Evolutionary conservation across 2,113 vertebrate genomes (phyloP).

Genomic region (Passer domesticus): DNA sequence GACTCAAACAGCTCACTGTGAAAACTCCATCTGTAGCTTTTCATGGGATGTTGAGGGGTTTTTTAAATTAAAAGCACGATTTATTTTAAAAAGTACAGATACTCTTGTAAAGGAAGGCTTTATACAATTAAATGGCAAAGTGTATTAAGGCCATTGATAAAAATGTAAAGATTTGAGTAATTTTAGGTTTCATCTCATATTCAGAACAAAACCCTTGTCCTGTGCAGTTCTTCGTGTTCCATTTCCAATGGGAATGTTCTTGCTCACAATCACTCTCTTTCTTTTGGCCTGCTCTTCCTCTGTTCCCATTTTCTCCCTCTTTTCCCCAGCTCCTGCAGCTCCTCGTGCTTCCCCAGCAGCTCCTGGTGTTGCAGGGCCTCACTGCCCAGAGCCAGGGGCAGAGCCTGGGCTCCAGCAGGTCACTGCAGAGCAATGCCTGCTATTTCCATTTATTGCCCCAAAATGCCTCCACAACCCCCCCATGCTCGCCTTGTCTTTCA

Average conservation of each 20-base stretch:
- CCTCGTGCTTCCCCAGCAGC: neutral
- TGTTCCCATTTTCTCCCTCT: neutral
- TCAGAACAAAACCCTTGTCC: conserved; percentile 9
- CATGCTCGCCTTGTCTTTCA: neutral
- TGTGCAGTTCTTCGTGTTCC: neutral
- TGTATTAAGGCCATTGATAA: conserved; percentile 61
- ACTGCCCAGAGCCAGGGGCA: neutral
- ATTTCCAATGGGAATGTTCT: neutral
- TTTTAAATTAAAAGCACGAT: conserved; percentile 40
- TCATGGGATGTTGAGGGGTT: neutral
- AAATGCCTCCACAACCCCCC: neutral
- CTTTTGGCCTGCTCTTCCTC: neutral
- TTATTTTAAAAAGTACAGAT: conserved; percentile 60
- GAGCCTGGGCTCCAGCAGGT: neutral
- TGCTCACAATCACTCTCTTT: neutral
- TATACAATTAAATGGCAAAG: conserved; percentile 58
- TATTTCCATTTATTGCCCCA: neutral
- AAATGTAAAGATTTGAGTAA: conserved; percentile 71
- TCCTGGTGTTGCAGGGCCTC: neutral
- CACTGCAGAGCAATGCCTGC: neutral
- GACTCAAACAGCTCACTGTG: conserved; percentile 66
- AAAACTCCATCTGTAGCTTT: conserved; percentile 76
- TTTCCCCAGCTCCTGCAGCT: neutral
- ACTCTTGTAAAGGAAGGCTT: conserved; percentile 46
- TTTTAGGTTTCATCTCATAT: conserved; percentile 55